These are phyloP conservation scores for Mobula birostris DNA, from an alignment of 2,113 vertebrate species.

Conservation along the genomic window DNA sequence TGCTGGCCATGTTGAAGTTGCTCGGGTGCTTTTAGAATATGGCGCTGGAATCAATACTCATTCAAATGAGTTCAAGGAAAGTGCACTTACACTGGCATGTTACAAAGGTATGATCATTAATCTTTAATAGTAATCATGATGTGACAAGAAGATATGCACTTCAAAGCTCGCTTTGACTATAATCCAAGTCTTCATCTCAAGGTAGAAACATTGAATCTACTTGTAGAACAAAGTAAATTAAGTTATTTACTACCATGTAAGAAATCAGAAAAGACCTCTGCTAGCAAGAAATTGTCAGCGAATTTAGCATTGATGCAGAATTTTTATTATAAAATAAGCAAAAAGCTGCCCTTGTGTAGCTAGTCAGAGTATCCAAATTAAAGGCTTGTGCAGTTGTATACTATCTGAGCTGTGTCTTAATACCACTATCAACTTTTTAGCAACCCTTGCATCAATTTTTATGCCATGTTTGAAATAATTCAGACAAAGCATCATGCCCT, in stretches of 20 bases:
- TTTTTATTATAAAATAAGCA: neutral
- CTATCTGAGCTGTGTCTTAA: neutral
- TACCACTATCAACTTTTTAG: neutral
- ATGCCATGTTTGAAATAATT: neutral
- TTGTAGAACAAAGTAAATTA: neutral
- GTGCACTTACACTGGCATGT: slow-evolving; percentile 94
- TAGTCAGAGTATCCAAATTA: neutral
- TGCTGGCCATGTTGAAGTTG: slow-evolving; percentile 93
- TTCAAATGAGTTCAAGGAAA: slow-evolving; percentile 99
- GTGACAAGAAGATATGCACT: neutral
- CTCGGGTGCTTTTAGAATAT: slow-evolving; percentile 89
- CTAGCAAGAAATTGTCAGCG: neutral
- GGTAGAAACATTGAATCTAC: neutral
- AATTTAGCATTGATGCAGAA: neutral
- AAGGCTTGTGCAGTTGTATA: neutral
- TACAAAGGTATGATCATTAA: slow-evolving; percentile 78
- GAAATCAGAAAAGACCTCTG: neutral
- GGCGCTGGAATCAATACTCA: slow-evolving; percentile 98
- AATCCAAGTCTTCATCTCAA: neutral
- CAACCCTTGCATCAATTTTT: neutral
- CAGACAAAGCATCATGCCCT: too few species aligned
- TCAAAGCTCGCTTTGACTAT: neutral
- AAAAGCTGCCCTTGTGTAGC: neutral
- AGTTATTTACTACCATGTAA: neutral
- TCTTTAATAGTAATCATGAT: neutral